A percentile compares a stretch with the other conserved stretches of the same genome.
These are phyloP conservation scores for Caenorhabditis briggsae DNA, from an alignment of 1,140 invertebrate genomes.

Conservation along the genomic window DNA sequence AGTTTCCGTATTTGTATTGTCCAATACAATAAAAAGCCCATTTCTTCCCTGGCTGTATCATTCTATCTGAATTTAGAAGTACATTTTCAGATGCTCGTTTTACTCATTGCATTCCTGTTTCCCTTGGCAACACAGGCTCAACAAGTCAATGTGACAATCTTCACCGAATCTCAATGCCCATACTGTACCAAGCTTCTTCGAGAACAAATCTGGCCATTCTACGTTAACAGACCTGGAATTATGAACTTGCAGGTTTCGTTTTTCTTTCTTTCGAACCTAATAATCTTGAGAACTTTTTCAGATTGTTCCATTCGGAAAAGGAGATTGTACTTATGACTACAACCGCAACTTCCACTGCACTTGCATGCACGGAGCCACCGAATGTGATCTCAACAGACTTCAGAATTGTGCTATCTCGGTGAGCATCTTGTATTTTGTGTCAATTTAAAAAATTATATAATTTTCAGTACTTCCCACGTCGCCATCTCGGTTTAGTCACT, in stretches of 20 bases:
- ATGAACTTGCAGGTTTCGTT: constrained; percentile 65
- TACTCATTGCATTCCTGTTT: constrained; percentile 31
- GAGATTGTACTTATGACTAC: constrained; percentile 66
- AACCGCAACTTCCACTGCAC: constrained; percentile 67
- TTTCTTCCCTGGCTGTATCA: background rate
- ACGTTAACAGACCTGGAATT: constrained; percentile 63
- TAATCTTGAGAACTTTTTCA: constrained; percentile 17
- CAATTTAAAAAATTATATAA: background rate
- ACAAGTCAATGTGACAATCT: constrained; percentile 67
- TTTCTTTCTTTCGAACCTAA: background rate
- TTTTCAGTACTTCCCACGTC: constrained; percentile 67
- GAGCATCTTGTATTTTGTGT: background rate
- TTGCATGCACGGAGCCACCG: constrained; percentile 66
- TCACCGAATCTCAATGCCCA: constrained; percentile 67
- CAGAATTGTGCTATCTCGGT: constrained; percentile 68
- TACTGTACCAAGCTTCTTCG: constrained; percentile 65
- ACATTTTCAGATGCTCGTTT: constrained; percentile 42
- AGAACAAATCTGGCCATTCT: constrained; percentile 68
- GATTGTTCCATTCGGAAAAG: constrained; percentile 68
- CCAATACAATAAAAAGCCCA: background rate
- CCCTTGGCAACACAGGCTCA: background rate
- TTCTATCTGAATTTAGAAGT: background rate
- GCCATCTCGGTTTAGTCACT: constrained; percentile 66
- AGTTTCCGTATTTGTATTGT: background rate
- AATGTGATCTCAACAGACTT: constrained; percentile 65